Base-by-base conservation (phyloP, 2,797 vertebrate genomes). In the Peromyscus aztecus region DNA sequence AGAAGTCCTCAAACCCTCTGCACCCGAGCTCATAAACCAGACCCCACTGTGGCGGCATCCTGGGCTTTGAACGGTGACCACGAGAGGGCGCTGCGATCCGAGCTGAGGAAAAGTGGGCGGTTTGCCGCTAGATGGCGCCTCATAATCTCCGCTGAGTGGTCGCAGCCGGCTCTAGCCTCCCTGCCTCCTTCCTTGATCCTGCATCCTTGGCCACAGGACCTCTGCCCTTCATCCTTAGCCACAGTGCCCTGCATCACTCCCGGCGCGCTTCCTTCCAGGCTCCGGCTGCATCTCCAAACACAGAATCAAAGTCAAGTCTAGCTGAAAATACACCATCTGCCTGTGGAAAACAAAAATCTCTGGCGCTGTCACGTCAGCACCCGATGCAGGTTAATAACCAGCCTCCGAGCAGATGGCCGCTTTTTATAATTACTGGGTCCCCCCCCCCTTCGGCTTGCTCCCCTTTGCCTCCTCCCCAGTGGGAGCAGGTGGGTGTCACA, bases 121-220 rank as follows among this genome's bases (percentile, higher is more conserved):
- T 23, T 29, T 52, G 49, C 98, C 97, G 92, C 98, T 97, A 98
- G 98, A 84, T 96, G 98, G 98, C 97, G 80, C n/a, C 77, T 97
- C 78, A 55, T 84, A 96, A 89, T 82, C 94, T 91, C 73, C 0
- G 21, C 57, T 78, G 29, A 65, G 24, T n/a, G 2, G 34, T 63
- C 14, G 31, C 63, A 7, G 6, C 46, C 31, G 16, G 63, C 63
- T 13, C 40, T 52, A 69, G 46, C 21, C 83, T 69, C 31, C 3
- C 46, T n/a, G 83, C 83, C 49, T 73, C 67, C 11, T 69, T 52
- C 34, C 34, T 52, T 37, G 65, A 24, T 55, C n/a, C 27, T 73
- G 17, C n/a, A 59, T 88, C n/a, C 34, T 31, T 73, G 16, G n/a
- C 27, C 52, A 29, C 21, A 37, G 49, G 10, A 13, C 24, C 52